Evolutionary conservation across 2,888 invertebrate species (phyloP), one percentile per base, ranked within the genome.

Genomic region (Diplazon laetatorius): DNA sequence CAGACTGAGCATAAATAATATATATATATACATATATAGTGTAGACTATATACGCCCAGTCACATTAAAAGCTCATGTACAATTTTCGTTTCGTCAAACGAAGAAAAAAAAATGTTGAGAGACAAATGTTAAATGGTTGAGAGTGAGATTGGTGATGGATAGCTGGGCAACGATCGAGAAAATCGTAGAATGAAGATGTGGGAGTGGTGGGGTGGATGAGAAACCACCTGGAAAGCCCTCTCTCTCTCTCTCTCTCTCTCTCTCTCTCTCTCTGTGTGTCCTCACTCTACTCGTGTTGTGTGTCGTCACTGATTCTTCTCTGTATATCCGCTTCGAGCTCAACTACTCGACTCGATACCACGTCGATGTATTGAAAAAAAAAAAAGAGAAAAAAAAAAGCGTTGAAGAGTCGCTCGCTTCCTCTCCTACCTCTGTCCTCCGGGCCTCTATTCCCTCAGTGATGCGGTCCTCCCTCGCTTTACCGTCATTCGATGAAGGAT

Each of bases 241-340:
- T 18, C 35, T 48, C 59, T 8, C n/a, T n/a, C n/a, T n/a, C n/a
- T n/a, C n/a, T n/a, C n/a, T n/a, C n/a, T n/a, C n/a, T n/a, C n/a
- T n/a, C n/a, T n/a, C n/a, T n/a, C n/a, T n/a, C n/a, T n/a, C 48
- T 59, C 48, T 59, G 42, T 52, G 55, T 60, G 59, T 70, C 37
- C 69, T 59, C 59, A 20, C 20, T 50, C 48, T 4, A 5, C 25
- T 39, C 25, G 37, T 39, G 50, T 71, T 71, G 50, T 70, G 60
- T 50, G 57, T 35, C 69, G 62, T 72, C 71, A 65, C 70, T 82
- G 70, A 74, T 76, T 63, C 18, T 52, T 12, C 25, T 63, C 14
- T 14, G 37, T 30, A n/a, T n/a, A 59, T 48, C 30, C 14, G 71
- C 71, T 57, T 30, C 48, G 20, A 42, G 46, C 46, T 35, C 46